Evolutionary conservation across 2,888 invertebrate genomes (phyloP).

Genomic region (Eristalis tenax): DNA sequence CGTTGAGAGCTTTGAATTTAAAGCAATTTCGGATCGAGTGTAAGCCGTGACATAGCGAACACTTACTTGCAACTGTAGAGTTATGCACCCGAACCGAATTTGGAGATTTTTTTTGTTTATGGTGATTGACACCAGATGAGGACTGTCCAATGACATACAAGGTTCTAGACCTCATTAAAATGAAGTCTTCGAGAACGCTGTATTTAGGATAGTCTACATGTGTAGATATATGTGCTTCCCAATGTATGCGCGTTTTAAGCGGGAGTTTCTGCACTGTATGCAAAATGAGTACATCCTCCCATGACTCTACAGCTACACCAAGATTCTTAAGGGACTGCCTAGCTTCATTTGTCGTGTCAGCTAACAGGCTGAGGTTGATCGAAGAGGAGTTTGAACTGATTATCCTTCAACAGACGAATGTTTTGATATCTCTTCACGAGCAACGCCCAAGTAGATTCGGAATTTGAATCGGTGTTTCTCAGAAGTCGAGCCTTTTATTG

Average conservation of each 20-base stretch:
- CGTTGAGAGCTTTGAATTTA: not conserved
- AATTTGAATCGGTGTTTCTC: not conserved
- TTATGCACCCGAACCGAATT: too few relatives aligned
- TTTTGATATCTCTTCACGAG: conserved; percentile 5
- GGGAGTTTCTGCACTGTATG: conserved; percentile 32
- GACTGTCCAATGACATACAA: not conserved
- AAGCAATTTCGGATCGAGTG: not conserved
- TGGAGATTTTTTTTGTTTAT: not conserved
- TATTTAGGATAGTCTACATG: not conserved
- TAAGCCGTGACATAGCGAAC: not conserved
- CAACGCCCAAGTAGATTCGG: not conserved
- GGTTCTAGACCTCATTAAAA: not conserved
- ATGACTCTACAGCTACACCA: conserved; percentile 27
- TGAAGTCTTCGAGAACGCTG: not conserved
- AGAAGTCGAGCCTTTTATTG: not conserved
- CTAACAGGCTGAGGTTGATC: not conserved
- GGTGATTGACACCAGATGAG: too few relatives aligned
- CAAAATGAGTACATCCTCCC: conserved; percentile 42
- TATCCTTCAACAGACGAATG: not conserved
- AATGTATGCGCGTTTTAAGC: conserved; percentile 1
- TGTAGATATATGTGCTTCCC: conserved; percentile 8
- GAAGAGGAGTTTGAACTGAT: not conserved
- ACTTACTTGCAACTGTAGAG: too few relatives aligned
- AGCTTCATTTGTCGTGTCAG: conserved; percentile 16
- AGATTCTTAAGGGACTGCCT: conserved; percentile 19